Evolutionary conservation across 2,113 vertebrate genomes (phyloP).

Genomic region (Malurus cyaneus): DNA sequence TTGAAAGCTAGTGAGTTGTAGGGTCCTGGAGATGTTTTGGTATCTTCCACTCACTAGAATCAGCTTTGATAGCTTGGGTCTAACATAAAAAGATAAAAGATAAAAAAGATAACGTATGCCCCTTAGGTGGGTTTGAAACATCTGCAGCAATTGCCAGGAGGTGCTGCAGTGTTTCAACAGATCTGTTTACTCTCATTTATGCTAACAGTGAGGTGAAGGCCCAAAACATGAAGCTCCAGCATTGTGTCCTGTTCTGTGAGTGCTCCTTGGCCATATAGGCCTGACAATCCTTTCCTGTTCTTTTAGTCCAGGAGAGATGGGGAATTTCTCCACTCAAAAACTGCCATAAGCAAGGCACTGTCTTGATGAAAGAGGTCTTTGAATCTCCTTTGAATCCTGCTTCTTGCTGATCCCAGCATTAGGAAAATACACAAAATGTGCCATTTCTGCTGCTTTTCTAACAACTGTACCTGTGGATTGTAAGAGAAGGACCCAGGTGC

Average conservation of each 20-base stretch:
- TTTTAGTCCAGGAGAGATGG: neutral
- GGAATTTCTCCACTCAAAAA: neutral
- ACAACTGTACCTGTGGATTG: rapidly evolving
- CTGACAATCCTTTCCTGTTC: neutral
- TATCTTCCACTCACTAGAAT: neutral
- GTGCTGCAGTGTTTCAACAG: neutral
- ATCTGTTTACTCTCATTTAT: neutral
- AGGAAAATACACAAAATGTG: neutral
- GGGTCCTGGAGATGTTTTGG: neutral
- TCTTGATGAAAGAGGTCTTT: neutral
- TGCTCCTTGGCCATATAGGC: neutral
- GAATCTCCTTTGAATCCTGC: neutral
- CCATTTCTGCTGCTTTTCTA: neutral
- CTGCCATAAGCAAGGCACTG: neutral
- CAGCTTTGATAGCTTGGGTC: neutral
- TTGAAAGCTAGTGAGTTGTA: neutral
- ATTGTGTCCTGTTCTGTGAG: neutral
- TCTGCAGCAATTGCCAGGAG: neutral
- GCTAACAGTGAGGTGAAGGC: neutral
- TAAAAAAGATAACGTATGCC: neutral
- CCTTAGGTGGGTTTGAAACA: neutral
- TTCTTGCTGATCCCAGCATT: neutral
- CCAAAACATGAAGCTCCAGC: neutral
- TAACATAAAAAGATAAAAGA: neutral
- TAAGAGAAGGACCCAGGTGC: neutral